Percentiles rank a stretch among this genome's conserved stretches.
phyloP scores from a whole-genome alignment of 2,888 invertebrate species.

The Aphodius granarius region DNA sequence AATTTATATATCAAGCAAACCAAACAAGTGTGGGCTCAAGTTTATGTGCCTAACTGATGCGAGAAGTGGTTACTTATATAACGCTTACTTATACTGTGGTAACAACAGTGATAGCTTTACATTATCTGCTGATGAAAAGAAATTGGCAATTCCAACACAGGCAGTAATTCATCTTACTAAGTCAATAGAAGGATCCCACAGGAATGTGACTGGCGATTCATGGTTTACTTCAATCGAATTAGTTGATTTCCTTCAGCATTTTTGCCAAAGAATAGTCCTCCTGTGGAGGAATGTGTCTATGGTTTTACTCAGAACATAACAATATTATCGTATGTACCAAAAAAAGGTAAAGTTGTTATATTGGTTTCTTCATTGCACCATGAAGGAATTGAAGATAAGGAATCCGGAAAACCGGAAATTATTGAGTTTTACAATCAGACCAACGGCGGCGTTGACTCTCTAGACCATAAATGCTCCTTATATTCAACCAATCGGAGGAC shows the following conservation, averaged over 20 bases:
- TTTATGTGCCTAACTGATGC: constrained; percentile 36
- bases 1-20: constrained; percentile 36
- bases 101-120: constrained; percentile 31
- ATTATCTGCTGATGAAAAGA: constrained; percentile 19
- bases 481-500: constrained; percentile 32
- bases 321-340: constrained; percentile 36
- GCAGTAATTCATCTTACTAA: constrained; percentile 22
- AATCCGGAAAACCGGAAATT: constrained; percentile 33
- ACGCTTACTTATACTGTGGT: constrained; percentile 35
- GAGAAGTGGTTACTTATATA: constrained; percentile 31
- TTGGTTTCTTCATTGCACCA: constrained; percentile 37
- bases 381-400: constrained; percentile 25
- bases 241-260: constrained; percentile 18
- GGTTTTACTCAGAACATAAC: constrained; percentile 38
- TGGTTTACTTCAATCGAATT: constrained; percentile 36
- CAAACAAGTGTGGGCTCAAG: constrained; percentile 20
- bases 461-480: constrained; percentile 38
- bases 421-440: constrained; percentile 16
- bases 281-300: constrained; percentile 22
- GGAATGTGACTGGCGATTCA: constrained; percentile 39
- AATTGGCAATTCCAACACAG: constrained; percentile 23
- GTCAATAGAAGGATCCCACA: constrained; percentile 27
- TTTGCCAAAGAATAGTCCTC: not conserved
- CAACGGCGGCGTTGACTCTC: constrained; percentile 32
- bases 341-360: constrained; percentile 32